Base-by-base conservation (phyloP, 2,888 invertebrate genomes). In the Scrobipalpa costella region DNA sequence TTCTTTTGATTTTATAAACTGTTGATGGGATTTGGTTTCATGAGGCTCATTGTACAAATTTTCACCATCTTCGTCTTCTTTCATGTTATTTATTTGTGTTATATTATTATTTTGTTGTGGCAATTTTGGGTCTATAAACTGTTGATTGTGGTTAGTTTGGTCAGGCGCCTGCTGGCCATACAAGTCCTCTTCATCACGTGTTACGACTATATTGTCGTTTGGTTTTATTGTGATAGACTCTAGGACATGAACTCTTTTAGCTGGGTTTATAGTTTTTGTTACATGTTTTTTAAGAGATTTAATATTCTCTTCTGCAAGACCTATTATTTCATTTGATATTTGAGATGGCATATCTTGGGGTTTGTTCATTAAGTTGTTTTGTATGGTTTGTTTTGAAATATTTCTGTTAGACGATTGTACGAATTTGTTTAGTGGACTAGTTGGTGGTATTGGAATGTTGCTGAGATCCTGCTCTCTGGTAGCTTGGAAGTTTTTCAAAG, bases 211-310 rank as follows among this genome's bases (percentile, higher is more conserved):
- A n/a, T 67, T 66, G 11, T 60, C 40, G 57, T 64, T 68, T 63
- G 67, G 63, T 58, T 66, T 64, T 62, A 89, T 82, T 38, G 81
- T 86, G 40, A 90, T 74, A 34, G 87, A 82, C 79, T 89, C 90
- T 62, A 90, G 69, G 52, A 90, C 71, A 64, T 84, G 81, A 38
- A 90, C 85, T 68, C 77, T 81, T 69, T 88, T 90, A 27, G 80
- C 71, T 58, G 86, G 81, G 69, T 71, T 82, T 66, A 83, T 73
- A 21, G 61, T 66, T 69, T 78, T 81, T 9, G 36, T 52, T 68
- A 61, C 33, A 59, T 63, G 55, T 71, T 72, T 65, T 76, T 71
- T 63, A 64, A 63, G 52, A 52, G 44, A 11, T 47, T 65, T 64
- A 49, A 17, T 44, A 66, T 63, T 59, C 64, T 69, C 74, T 64